A percentile compares a stretch with the other conserved stretches of the same genome.
Evolutionary conservation across 2,113 vertebrate species (phyloP).

Genomic region (Campylomormyrus numenius): DNA sequence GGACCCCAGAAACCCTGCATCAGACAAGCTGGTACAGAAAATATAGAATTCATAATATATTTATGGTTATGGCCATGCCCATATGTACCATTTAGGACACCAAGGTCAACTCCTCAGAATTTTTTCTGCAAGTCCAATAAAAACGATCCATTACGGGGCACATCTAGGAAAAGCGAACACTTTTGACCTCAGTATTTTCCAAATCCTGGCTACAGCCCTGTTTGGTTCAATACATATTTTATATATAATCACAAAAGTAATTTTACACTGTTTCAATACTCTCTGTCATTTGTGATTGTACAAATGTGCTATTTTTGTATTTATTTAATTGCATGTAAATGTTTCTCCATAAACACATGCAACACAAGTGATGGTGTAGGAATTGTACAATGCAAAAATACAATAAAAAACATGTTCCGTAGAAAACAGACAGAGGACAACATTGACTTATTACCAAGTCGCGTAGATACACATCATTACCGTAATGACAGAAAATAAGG

Average conservation of each 20-base stretch:
- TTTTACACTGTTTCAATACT: not conserved
- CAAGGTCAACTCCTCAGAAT: not conserved
- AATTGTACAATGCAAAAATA: not conserved
- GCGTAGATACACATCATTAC: not conserved
- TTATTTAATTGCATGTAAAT: not conserved
- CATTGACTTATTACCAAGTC: not conserved
- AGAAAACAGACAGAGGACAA: not conserved
- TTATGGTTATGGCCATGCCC: not conserved
- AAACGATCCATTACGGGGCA: not conserved
- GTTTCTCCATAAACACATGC: not conserved
- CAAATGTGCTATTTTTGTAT: not conserved
- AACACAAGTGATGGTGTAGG: not conserved
- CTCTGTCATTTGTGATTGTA: not conserved
- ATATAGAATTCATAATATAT: not conserved
- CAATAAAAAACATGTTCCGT: not conserved
- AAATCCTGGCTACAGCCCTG: not conserved
- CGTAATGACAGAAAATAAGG: not conserved
- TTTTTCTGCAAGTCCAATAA: not conserved
- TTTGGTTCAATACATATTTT: not conserved
- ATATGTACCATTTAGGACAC: not conserved
- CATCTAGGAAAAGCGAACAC: not conserved
- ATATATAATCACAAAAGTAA: not conserved
- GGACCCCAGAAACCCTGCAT: not conserved
- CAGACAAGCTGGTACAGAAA: not conserved
- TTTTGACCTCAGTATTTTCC: not conserved